These are phyloP conservation scores for Parazoanthus swiftii DNA, from an alignment of 92 coral and sea anemone species.

Conservation along the genomic window DNA sequence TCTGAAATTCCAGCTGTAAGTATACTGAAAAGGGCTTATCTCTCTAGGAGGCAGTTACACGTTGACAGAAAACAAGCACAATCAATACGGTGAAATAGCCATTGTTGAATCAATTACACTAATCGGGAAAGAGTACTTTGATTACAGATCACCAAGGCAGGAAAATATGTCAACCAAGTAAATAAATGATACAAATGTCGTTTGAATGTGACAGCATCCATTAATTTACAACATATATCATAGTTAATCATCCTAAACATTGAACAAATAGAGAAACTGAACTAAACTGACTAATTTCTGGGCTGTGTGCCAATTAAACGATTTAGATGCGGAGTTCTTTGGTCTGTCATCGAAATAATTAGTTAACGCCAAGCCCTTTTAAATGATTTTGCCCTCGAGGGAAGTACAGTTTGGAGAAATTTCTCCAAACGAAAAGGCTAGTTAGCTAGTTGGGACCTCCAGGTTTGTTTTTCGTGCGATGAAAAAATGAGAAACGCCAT, in stretches of 20 bases:
- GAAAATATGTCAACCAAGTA: background rate
- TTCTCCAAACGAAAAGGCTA: conserved; percentile 12
- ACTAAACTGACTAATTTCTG: background rate
- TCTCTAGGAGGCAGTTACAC: conserved; percentile 28
- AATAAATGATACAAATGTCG: background rate
- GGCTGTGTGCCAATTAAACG: background rate
- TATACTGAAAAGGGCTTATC: conserved; percentile 33
- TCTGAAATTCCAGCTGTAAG: conserved; percentile 29
- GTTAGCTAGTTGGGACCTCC: conserved; percentile 20
- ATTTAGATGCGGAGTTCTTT: conserved; percentile 34
- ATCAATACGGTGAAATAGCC: background rate
- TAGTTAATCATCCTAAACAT: background rate
- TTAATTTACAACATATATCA: background rate
- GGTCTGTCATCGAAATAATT: conserved; percentile 29
- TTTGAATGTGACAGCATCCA: background rate
- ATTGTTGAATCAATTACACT: conserved; percentile 31
- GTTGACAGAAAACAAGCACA: conserved; percentile 41
- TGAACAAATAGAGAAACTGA: background rate
- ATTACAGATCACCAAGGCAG: conserved; percentile 24
- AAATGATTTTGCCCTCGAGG: conserved; percentile 29
- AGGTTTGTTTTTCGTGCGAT: conserved; percentile 5
- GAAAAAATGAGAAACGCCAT: background rate
- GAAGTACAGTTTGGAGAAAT: background rate
- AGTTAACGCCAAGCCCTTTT: conserved; percentile 28
- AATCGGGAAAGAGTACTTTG: conserved; percentile 21